Conservation (phyloP, 2,888 invertebrate species). For the Drosophila fungiperda region DNA sequence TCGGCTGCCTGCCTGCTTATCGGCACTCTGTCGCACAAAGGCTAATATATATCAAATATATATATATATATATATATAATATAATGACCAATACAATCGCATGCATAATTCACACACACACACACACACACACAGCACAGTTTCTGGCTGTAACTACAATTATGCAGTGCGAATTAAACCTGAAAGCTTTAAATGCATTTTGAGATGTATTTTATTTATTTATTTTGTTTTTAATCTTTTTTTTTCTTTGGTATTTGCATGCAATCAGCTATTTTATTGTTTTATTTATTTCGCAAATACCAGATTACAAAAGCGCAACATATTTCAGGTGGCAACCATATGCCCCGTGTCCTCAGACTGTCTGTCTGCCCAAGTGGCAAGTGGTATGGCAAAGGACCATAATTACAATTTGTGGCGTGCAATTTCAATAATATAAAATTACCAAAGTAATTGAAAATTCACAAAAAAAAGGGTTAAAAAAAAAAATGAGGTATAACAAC, state of each 20-base stretch:
- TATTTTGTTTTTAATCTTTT: slow-evolving; percentile 11
- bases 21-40: slow-evolving; percentile 40
- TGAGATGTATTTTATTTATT: slow-evolving; percentile 4
- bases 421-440: slow-evolving; percentile 82
- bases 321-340: slow-evolving; percentile 60
- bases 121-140: slow-evolving; percentile 3
- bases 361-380: slow-evolving; percentile 3
- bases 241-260: slow-evolving; percentile 9
- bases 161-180: slow-evolving; percentile 51
- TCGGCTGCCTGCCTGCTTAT: slow-evolving; percentile 66
- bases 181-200: slow-evolving; percentile 63
- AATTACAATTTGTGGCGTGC: slow-evolving; percentile 79
- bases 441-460: slow-evolving; percentile 80
- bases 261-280: slow-evolving; percentile 48
- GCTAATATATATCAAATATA: slow-evolving; percentile 64
- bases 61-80: background rate
- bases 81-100: slow-evolving; percentile 71
- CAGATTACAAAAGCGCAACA: slow-evolving; percentile 79
- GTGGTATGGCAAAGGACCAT: slow-evolving; percentile 49
- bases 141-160: slow-evolving; percentile 25
- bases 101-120: slow-evolving; percentile 67
- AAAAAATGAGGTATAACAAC: slow-evolving; percentile 13
- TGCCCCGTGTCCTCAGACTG: background rate
- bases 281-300: slow-evolving; percentile 76
- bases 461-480: slow-evolving; percentile 29